phyloP scores from a whole-genome alignment of 2,797 vertebrate genomes.

The Cyprinodon diabolis region DNA sequence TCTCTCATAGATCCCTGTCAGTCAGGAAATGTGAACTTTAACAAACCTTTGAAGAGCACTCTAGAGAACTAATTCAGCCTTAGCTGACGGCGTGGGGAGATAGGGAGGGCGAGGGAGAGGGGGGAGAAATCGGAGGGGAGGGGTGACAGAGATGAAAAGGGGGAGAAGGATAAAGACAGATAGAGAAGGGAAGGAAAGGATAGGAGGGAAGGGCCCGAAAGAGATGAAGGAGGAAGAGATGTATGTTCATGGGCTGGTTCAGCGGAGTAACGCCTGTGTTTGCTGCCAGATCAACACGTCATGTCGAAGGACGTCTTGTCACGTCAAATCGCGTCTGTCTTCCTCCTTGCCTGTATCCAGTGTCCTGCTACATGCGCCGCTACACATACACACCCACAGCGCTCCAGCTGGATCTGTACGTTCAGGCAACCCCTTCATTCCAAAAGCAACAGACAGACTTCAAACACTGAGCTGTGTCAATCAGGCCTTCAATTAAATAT shows the following conservation, averaged over 20 bases:
- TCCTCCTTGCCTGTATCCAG: constrained; percentile 71
- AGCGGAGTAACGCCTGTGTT: constrained; percentile 78
- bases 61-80: constrained; percentile 81
- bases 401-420: constrained; percentile 50
- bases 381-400: constrained; percentile 64
- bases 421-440: constrained; percentile 51
- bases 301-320: constrained; percentile 81
- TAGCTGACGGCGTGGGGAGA: constrained; percentile 67
- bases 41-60: constrained; percentile 83
- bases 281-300: constrained; percentile 84
- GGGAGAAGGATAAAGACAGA: constrained; percentile 49
- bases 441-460: constrained; percentile 58
- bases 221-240: constrained; percentile 60
- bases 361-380: constrained; percentile 74
- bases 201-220: constrained; percentile 45
- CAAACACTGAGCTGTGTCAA: constrained; percentile 65
- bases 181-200: constrained; percentile 43
- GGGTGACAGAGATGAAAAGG: constrained; percentile 64
- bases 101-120: constrained; percentile 37
- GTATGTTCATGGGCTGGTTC: constrained; percentile 75
- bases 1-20: constrained; percentile 81
- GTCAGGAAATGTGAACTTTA: constrained; percentile 83
- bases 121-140: constrained; percentile 29
- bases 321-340: constrained; percentile 82
- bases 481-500: constrained; percentile 70